Evolutionary conservation across 1,140 invertebrate genomes (phyloP), one percentile per base, ranked within the genome.

Genomic region (Leguminivora glycinivorella): DNA sequence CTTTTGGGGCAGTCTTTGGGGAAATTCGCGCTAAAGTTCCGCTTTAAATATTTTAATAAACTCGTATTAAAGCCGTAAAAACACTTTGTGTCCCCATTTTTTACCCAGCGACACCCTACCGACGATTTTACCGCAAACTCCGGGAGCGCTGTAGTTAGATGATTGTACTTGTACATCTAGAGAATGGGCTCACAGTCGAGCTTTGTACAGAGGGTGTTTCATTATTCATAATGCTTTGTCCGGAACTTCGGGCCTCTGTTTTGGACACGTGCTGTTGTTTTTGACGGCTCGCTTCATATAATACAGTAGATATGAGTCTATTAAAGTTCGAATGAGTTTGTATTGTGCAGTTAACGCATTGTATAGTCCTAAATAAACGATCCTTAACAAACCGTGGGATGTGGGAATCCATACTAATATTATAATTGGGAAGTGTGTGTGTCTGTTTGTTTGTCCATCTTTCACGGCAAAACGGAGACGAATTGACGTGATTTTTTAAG

Each of bases 1-100:
- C 80, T 82, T 79, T 83, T 77, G 75, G 77, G 75, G 77, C 68
- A 83, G 88, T 90, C 88, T 90, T 90, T 82, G 78, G 88, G 88
- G 87, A 90, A 89, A 90, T 89, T 85, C 80, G 66, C 76, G 81
- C 75, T 82, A 89, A 90, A 90, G 83, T 90, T 90, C 70, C 81
- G 84, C 85, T 84, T 88, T 89, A 89, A 90, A 90, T 90, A 90
- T 89, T 89, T 90, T 90, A 90, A 90, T 90, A 88, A 90, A 90
- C 85, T 83, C 83, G 87, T 88, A 90, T 90, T 88, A 88, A 83
- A 85, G 84, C 80, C 83, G 85, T 87, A 88, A 88, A 88, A 90
- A 89, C 88, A 90, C 83, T 90, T 90, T 90, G 82, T 76, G 76
- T 73, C 74, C 72, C 75, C 82, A 80, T 88, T 90, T 88, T 89